These are phyloP conservation scores for Seriola dumerili DNA, from an alignment of 2,113 vertebrate genomes.

Conservation along the genomic window DNA sequence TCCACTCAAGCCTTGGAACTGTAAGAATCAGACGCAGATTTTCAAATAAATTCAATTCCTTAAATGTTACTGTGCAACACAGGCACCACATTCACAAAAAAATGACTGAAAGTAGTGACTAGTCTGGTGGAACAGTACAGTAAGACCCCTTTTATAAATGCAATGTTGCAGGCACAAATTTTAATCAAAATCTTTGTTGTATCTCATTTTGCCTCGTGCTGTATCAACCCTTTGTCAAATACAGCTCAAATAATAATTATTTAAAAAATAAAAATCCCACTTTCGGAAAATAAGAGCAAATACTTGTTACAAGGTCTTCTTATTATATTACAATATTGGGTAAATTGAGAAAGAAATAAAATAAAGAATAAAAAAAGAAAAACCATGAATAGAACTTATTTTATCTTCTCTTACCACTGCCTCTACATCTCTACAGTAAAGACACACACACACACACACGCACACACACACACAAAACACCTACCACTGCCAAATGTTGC, in stretches of 20 bases:
- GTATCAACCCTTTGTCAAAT: background rate
- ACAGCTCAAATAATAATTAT: background rate
- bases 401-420: slow-evolving; percentile 4
- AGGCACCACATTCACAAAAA: slow-evolving; percentile 2
- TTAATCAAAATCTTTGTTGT: slow-evolving; percentile 3
- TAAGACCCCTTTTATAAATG: background rate
- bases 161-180: background rate
- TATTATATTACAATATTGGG: background rate
- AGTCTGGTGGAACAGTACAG: background rate
- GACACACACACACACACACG: slow-evolving; percentile 3
- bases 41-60: slow-evolving; percentile 26
- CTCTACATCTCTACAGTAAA: slow-evolving; percentile 11
- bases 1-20: slow-evolving; percentile 40
- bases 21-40: slow-evolving; percentile 47
- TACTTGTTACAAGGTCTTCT: background rate
- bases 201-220: background rate
- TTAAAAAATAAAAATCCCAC: background rate
- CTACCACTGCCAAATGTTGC: slow-evolving; percentile 62
- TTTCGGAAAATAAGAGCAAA: background rate
- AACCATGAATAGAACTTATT: background rate
- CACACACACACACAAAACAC: slow-evolving; percentile 42
- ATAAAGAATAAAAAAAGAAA: background rate
- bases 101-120: slow-evolving; percentile 1
- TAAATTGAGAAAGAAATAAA: background rate
- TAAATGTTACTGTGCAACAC: background rate